Conservation (phyloP, 2,888 invertebrate genomes). For the Tridacna gigas region DNA sequence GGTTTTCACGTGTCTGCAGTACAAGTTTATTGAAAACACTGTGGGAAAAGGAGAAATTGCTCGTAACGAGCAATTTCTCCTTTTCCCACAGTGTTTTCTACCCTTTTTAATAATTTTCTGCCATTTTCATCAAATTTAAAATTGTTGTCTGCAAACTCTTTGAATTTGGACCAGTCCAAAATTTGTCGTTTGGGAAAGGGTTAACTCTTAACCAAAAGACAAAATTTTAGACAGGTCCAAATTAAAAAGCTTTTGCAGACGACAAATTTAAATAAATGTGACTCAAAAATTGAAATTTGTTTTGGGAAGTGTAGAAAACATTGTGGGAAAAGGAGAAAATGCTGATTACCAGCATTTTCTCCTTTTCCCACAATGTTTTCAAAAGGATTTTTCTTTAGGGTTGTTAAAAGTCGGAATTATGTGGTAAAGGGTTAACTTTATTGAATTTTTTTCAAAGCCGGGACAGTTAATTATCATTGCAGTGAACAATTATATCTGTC, state of each 20-base stretch:
- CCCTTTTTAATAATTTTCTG: neutral
- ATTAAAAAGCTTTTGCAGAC: no score
- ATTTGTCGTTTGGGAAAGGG: neutral
- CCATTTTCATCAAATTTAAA: no score
- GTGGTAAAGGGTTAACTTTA: no score
- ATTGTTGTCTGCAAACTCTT: neutral
- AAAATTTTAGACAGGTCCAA: no score
- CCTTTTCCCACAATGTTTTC: no score
- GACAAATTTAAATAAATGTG: no score
- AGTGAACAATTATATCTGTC: no score
- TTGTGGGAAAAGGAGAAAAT: neutral
- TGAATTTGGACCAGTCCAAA: neutral
- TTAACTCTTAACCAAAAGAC: neutral
- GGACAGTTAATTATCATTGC: no score
- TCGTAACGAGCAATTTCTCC: neutral
- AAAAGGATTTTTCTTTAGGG: no score
- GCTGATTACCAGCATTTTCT: neutral
- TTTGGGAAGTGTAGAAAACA: neutral
- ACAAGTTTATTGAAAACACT: neutral
- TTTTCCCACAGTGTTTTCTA: neutral
- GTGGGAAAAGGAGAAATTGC: neutral
- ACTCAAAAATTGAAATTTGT: no score
- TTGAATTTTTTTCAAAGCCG: no score
- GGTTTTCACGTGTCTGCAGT: neutral
- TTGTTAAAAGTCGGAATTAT: no score